Evolutionary conservation across 2,113 vertebrate species (phyloP), one percentile per base, ranked within the genome.

Genomic region (Onychostoma macrolepis): DNA sequence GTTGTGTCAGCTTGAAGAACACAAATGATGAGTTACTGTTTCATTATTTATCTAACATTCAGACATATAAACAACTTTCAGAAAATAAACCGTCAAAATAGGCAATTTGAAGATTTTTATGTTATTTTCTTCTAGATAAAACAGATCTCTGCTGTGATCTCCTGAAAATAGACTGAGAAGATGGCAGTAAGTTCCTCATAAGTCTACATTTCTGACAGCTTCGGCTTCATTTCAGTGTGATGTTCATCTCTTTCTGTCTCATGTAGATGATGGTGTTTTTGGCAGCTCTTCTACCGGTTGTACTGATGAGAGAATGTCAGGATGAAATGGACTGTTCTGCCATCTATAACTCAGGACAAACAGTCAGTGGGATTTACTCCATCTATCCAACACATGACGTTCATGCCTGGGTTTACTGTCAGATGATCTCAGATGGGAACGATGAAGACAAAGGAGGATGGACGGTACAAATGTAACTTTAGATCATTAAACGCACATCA

Each of bases 381-480:
- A 88, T 93, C 88, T 92, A 92, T 84, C 91, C 91, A 17, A 88
- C 86, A 5, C 85, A 88, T 5, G 90, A 58, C 1, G 0, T 24
- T 58, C 56, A 21, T 58, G 56, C n/a, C 56, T 58, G 56, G 56
- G 56, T 58, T 58, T n/a, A n/a, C 2, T 58, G 56, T 58, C 0
- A 58, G 21, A 58, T 58, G 21, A 24, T 58, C 56, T 58, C 56
- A 58, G 56, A n/a, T 24, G 56, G 56, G 56, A 58, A 58, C 9
- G 7, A 58, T 9, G 8, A 87, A 0, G 94, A 95, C 0, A 93
- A 93, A 0, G 95, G 89, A 5, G 63, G 83, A 83, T 94, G 93
- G 92, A 94, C 91, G 6, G 92, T 94, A 75, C 82, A 7, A n/a
- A 58, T 58, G 7, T 58, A 7, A 58, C 21, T 24, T 24, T n/a